These are phyloP conservation scores for Melanostoma mellinum DNA, from an alignment of 2,888 invertebrate species.

Conservation along the genomic window DNA sequence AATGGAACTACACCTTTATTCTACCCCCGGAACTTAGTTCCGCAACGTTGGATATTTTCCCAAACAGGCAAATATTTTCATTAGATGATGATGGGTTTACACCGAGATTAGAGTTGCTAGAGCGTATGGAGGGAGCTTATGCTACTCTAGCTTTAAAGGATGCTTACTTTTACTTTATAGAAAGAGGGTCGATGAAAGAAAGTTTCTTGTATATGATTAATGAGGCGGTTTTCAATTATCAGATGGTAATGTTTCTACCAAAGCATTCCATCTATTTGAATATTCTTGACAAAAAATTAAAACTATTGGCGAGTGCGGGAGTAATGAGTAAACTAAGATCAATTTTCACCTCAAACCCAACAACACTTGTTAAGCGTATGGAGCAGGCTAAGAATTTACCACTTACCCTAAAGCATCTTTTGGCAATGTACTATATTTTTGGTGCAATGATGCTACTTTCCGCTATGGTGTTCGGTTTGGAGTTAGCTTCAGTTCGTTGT, in stretches of 20 bases:
- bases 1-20: constrained; percentile 74
- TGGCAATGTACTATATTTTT: constrained; percentile 54
- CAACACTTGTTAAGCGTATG: neutral
- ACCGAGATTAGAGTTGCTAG: constrained; percentile 3
- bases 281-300: constrained; percentile 75
- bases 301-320: constrained; percentile 75
- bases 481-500: constrained; percentile 15
- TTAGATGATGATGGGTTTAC: neutral
- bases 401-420: constrained; percentile 47
- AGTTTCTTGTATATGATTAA: constrained; percentile 75
- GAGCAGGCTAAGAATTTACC: constrained; percentile 9
- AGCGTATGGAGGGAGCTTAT: neutral
- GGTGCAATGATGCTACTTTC: constrained; percentile 27
- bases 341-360: neutral
- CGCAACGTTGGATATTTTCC: constrained; percentile 74
- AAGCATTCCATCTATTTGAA: constrained; percentile 76
- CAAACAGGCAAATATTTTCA: constrained; percentile 57
- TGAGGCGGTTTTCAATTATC: constrained; percentile 76
- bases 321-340: constrained; percentile 70
- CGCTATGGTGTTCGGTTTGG: constrained; percentile 57
- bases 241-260: constrained; percentile 76
- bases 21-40: constrained; percentile 47
- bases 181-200: constrained; percentile 43
- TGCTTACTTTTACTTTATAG: constrained; percentile 75
- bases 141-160: constrained; percentile 72